Conservation (phyloP, 2,113 vertebrate genomes). For the Rafetus swinhoei region DNA sequence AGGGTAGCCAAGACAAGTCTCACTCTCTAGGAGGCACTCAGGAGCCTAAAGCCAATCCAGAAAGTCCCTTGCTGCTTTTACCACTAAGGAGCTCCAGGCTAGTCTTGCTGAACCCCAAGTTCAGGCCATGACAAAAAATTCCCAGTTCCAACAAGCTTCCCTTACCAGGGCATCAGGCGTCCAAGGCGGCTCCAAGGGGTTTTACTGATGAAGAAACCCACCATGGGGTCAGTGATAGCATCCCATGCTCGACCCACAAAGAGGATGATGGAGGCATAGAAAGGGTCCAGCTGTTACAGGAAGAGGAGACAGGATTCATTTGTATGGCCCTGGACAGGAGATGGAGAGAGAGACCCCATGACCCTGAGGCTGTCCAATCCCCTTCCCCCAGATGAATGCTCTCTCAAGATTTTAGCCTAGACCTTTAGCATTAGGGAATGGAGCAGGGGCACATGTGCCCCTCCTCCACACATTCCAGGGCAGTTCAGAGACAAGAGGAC, state of each 20-base stretch:
- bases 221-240: slow-evolving; percentile 91
- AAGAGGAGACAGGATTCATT: neutral
- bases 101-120: neutral
- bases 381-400: neutral
- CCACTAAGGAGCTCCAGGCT: neutral
- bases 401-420: neutral
- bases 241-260: slow-evolving; percentile 94
- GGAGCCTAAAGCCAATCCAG: neutral
- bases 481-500: neutral
- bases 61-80: neutral
- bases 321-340: neutral
- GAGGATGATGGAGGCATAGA: slow-evolving; percentile 92
- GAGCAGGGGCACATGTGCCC: neutral
- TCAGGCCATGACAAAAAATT: neutral
- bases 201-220: slow-evolving; percentile 94
- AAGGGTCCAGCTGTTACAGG: slow-evolving; percentile 84
- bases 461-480: neutral
- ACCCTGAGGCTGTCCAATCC: neutral
- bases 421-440: neutral
- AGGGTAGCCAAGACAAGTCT: neutral
- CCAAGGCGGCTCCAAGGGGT: slow-evolving; percentile 87
- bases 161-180: slow-evolving; percentile 95
- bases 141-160: neutral
- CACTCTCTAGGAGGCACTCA: neutral
- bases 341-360: neutral